These are phyloP conservation scores for Reticulitermes speratus DNA, from an alignment of 1,140 invertebrate genomes.

Conservation along the genomic window DNA sequence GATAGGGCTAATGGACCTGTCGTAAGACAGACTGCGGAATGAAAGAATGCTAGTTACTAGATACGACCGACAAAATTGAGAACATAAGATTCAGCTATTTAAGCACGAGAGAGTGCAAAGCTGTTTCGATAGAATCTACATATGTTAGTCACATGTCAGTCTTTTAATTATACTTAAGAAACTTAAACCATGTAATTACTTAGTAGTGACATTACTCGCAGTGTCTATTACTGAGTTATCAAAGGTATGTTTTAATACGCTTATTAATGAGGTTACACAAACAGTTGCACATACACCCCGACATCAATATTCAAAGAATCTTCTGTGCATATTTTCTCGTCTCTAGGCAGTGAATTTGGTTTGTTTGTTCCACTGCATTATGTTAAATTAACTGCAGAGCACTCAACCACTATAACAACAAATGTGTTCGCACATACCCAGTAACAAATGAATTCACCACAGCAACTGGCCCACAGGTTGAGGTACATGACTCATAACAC, in stretches of 20 bases:
- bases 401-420: not conserved
- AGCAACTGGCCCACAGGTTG: not conserved
- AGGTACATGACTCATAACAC: not conserved
- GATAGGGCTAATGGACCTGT: too few relatives aligned
- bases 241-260: not conserved
- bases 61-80: too few relatives aligned
- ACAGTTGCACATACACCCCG: not conserved
- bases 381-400: not conserved
- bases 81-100: too few relatives aligned
- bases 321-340: not conserved
- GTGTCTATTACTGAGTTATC: not conserved
- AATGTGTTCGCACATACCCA: not conserved
- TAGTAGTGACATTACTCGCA: not conserved
- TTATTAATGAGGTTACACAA: not conserved
- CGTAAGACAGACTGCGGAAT: too few relatives aligned
- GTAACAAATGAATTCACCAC: not conserved
- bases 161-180: not conserved
- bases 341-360: not conserved
- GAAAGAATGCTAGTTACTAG: too few relatives aligned
- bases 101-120: too few relatives aligned
- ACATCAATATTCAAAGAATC: constrained; percentile 4
- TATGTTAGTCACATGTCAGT: too few relatives aligned
- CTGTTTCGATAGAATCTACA: too few relatives aligned
- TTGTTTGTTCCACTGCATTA: not conserved
- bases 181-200: not conserved